These are phyloP conservation scores for Operophtera brumata DNA, from an alignment of 2,888 invertebrate species.

Conservation along the genomic window DNA sequence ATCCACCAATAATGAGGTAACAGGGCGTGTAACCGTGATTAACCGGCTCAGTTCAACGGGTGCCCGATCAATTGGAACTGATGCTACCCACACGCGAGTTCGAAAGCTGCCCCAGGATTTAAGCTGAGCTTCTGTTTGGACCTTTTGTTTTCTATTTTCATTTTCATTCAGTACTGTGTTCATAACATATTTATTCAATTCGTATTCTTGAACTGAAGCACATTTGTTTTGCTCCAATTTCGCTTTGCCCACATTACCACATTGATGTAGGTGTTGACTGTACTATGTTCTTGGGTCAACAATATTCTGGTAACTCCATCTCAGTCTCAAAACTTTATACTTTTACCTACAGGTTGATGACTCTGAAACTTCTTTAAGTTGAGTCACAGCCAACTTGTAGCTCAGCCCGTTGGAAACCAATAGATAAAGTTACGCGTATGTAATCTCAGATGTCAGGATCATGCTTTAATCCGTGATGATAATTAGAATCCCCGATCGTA, in stretches of 20 bases:
- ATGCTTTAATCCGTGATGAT: conserved; percentile 24
- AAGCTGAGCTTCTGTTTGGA: conserved; percentile 35
- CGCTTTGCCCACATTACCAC: background rate
- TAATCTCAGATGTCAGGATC: conserved; percentile 21
- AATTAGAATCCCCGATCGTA: conserved; percentile 26
- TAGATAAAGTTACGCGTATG: conserved; percentile 17
- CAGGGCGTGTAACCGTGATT: conserved; percentile 57
- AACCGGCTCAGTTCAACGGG: conserved; percentile 55
- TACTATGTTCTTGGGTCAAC: conserved; percentile 3
- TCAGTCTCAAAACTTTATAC: conserved; percentile 17
- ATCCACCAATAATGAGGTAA: conserved; percentile 45
- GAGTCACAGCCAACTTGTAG: conserved; percentile 19
- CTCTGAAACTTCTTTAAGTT: conserved; percentile 22
- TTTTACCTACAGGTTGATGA: conserved; percentile 23
- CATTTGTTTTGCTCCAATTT: conserved; percentile 16
- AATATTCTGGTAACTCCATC: conserved; percentile 17
- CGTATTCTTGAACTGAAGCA: conserved; percentile 6
- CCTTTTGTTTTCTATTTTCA: conserved; percentile 17
- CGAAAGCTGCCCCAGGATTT: conserved; percentile 48
- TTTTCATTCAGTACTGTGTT: conserved; percentile 1
- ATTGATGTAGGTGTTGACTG: conserved; percentile 1
- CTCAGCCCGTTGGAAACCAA: conserved; percentile 15
- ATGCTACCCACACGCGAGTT: conserved; percentile 47
- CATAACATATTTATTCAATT: conserved; percentile 6
- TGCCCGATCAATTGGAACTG: conserved; percentile 62